Percentiles rank a stretch among this genome's conserved stretches.
These are phyloP conservation scores for Gallirallus australis DNA, from an alignment of 2,797 vertebrate species.

Conservation along the genomic window DNA sequence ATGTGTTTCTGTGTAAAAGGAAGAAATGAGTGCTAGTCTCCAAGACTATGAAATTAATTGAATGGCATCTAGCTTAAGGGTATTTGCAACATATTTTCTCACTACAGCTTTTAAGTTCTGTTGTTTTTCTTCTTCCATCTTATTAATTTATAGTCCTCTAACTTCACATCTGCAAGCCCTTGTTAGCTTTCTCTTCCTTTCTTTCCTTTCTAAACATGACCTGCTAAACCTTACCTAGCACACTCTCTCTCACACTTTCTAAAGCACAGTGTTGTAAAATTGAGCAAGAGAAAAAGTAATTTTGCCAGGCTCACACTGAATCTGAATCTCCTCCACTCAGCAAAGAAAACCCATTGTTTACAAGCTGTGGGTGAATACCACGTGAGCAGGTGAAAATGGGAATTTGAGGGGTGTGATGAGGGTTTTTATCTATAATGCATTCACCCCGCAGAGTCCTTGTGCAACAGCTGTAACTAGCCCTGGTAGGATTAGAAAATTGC, in stretches of 20 bases:
- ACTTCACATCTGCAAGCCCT: not conserved
- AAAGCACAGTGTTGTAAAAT: not conserved
- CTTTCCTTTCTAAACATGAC: not conserved
- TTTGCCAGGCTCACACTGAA: not conserved
- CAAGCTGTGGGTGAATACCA: not conserved
- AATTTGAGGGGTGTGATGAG: not conserved
- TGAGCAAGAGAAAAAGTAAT: not conserved
- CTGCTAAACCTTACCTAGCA: not conserved
- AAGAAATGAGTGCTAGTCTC: not conserved
- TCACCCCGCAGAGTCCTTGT: not conserved
- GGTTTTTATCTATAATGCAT: constrained; percentile 26
- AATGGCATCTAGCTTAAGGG: not conserved
- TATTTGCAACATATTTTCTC: not conserved
- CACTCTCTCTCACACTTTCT: not conserved
- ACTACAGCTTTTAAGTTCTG: not conserved
- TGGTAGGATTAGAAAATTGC: constrained; percentile 14
- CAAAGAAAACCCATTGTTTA: not conserved
- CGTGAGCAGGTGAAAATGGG: constrained; percentile 20
- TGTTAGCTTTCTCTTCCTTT: not conserved
- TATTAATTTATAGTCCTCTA: not conserved
- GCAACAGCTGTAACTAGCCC: not conserved
- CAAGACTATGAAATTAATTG: not conserved
- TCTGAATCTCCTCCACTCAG: not conserved
- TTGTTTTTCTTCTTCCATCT: not conserved
- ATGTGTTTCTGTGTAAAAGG: not conserved